A percentile compares a stretch with the other conserved stretches of the same genome.
Conservation (phyloP, 2,797 vertebrate genomes). For the Melanotaenia nigrans region DNA sequence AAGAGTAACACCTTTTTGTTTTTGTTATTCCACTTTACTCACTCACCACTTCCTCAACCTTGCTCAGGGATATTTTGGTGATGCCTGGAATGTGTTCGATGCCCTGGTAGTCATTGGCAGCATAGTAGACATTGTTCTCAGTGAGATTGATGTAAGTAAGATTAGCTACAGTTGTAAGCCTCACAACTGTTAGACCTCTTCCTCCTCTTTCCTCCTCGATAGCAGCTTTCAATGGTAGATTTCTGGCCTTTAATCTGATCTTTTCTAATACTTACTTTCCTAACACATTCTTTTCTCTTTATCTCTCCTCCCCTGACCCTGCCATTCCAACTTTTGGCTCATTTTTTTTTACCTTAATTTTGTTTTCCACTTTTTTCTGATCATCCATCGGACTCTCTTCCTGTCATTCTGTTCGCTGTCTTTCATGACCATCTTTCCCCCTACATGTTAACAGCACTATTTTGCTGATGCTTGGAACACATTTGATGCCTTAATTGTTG, state of each 20-base stretch:
- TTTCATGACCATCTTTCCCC: conserved; percentile 70
- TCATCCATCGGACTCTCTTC: conserved; percentile 9
- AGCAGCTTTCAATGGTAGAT: conserved; percentile 27
- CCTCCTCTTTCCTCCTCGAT: conserved; percentile 28
- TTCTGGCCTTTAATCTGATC: conserved; percentile 44
- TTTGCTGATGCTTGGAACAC: conserved; percentile 99
- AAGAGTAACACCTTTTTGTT: conserved; percentile 40
- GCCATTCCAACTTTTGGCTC: conserved; percentile 67
- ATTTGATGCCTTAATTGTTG: conserved; percentile 99
- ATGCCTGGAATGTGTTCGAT: conserved; percentile 99
- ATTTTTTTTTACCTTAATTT: conserved; percentile 3
- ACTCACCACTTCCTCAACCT: conserved; percentile 75
- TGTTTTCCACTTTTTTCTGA: conserved; percentile 13
- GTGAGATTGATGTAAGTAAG: conserved; percentile 99
- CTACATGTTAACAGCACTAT: conserved; percentile 92
- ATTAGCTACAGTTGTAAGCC: conserved; percentile 59
- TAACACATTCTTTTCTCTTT: conserved; percentile 50
- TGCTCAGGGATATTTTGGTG: conserved; percentile 98
- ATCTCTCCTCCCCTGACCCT: conserved; percentile 52
- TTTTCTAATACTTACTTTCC: conserved; percentile 43
- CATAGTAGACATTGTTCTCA: conserved; percentile 99
- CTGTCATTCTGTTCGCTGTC: conserved; percentile 61
- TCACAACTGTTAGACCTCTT: conserved; percentile 57
- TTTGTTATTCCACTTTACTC: conserved; percentile 38
- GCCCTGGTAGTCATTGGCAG: conserved; percentile 99